Base-by-base conservation (phyloP, 2,113 vertebrate species). In the Hoplias malabaricus region DNA sequence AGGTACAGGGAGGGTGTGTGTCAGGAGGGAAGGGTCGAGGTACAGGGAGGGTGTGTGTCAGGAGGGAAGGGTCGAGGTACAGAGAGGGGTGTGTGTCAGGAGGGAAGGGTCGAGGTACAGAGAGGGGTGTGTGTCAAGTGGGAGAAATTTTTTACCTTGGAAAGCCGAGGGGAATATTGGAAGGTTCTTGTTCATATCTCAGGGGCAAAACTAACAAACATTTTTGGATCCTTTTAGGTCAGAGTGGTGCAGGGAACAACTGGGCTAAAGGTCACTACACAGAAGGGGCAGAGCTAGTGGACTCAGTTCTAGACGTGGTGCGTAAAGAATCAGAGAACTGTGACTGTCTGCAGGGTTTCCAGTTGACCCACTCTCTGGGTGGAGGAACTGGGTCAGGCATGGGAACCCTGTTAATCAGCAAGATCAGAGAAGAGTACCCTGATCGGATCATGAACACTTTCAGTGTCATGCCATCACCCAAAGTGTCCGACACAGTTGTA, bases 361-460 rank as follows among this genome's bases (percentile, higher is more conserved):
- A 96, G 91, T 93, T 96, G 75, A 96, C 95, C 11, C 95, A 96
- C 86, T 96, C 95, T 0, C 88, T 96, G 82, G 95, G 95, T 0
- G 95, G 95, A 0, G 95, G 95, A 61, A 96, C 95, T 0, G 95
- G 95, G 12, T 96, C 95, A 0, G 95, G 96, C 1, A 96, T 96
- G 95, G 95, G 95, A 76, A 96, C 95, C 0, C 88, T 96, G 65
- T 93, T 96, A 48, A 97, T 97, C 82, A 96, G 96, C 90, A 97
- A 97, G 91, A 96, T 97, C 85, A 93, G 96, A 0, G 96, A 96
- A 79, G 95, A 97, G 86, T 96, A 96, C 59, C 96, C 95, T 0
- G 95, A 97, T 87, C 93, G 95, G 11, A 97, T 97, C 88, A 97
- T 96, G 96, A 96, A 96, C 82, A 97, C 96, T 80, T 97, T 96